Evolutionary conservation across 2,888 invertebrate species (phyloP), one percentile per base, ranked within the genome.

Genomic region (Fissipunctia ypsillon): DNA sequence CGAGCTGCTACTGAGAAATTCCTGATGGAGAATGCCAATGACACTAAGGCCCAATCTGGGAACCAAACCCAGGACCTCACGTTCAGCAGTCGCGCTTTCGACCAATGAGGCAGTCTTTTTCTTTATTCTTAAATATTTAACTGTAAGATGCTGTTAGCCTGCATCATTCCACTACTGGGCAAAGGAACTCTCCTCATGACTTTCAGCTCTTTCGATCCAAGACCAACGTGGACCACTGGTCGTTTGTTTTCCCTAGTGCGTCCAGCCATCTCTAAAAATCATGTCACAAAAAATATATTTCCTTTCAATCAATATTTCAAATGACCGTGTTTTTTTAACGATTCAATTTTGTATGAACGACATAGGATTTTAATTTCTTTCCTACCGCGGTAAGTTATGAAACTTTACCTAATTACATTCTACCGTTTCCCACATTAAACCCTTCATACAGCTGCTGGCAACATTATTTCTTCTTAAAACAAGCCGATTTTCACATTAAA

Each of bases 401-500:
- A 57, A 25, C 16, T 31, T 19, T 25, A 59, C 14, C 52, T 64
- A 64, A 79, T 73, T 59, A 72, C 25, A 45, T 31, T 64, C 14
- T 59, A 63, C 45, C 50, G 73, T 65, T 78, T 73, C 64, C 73
- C 73, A 77, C 48, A 77, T 73, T 38, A 63, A 78, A 63, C 43
- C 45, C 35, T 60, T 14, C 43, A 4, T 63, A 71, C 43, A 56
- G 31, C 43, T 75, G 64, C 76, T 68, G 66, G 57, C 52, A n/a
- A 38, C n/a, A 66, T 68, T 69, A 79, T 76, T 68, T 60, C 61
- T 54, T 70, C 64, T 81, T 71, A 77, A 85, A 84, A 84, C 73
- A 76, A 59, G 78, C 87, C 87, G 87, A 85, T 84, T 78, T 77
- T 74, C 43, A 79, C 56, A 85, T 85, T 81, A 82, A 77, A 72